Evolutionary conservation across 2,797 vertebrate species (phyloP).

Genomic region (Sphenopsis melanotis): DNA sequence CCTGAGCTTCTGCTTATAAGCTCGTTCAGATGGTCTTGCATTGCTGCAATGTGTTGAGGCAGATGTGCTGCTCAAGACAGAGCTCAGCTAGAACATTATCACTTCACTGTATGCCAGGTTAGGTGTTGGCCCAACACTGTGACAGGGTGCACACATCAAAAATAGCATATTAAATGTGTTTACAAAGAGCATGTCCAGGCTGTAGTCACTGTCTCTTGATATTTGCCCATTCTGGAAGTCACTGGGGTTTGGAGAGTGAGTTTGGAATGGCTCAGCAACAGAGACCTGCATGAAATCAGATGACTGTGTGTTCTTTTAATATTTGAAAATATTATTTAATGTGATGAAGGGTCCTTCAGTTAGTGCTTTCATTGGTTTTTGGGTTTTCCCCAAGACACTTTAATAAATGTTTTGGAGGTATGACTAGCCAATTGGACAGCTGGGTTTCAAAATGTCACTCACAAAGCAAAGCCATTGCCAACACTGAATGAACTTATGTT

Average conservation of each 20-base stretch:
- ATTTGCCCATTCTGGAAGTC: background rate
- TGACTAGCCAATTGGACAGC: conserved; percentile 10
- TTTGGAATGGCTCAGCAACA: background rate
- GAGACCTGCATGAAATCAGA: background rate
- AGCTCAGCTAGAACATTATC: background rate
- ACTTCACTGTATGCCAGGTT: background rate
- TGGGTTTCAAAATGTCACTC: conserved; percentile 48
- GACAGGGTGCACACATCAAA: background rate
- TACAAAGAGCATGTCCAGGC: background rate
- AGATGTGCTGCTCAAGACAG: background rate
- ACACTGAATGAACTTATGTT: conserved; percentile 49
- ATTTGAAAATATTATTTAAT: conserved; percentile 6
- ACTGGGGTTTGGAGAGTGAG: background rate
- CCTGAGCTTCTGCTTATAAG: background rate
- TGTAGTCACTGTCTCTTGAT: background rate
- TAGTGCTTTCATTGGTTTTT: background rate
- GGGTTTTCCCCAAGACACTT: conserved; percentile 19
- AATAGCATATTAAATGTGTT: background rate
- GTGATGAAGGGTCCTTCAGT: background rate
- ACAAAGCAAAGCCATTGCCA: conserved; percentile 44
- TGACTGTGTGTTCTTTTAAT: background rate
- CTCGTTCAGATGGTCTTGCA: background rate
- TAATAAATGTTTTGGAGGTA: conserved; percentile 37
- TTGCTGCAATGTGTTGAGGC: background rate
- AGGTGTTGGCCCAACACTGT: background rate